Evolutionary conservation across 2,888 invertebrate species (phyloP), one percentile per base, ranked within the genome.

Genomic region (Rhorus exstirpatorius): DNA sequence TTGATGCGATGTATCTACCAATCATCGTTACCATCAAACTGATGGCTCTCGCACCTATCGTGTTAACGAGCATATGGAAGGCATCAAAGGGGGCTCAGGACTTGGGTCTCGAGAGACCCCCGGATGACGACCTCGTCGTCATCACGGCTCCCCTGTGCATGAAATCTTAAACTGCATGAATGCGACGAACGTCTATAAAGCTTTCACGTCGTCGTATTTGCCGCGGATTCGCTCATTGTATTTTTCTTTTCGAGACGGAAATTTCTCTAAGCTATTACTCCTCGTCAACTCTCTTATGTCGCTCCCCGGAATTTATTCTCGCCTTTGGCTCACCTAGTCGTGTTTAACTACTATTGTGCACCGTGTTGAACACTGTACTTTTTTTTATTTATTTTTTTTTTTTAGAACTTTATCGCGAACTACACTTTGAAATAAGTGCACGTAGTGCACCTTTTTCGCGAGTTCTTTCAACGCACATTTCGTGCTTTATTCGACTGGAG

Each of bases 51-150:
- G 3, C 35, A 21, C 60, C 41, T 71, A 10, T 49, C 49, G 46
- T 55, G 63, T 68, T 74, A 70, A 78, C 63, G 78, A 78, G 68
- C 72, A n/a, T n/a, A 65, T 17, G 72, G 21, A 46, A 53, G n/a
- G 12, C n/a, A 68, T 68, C 49, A 60, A 58, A 65, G 51, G 35
- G 46, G 35, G 67, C 19, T 35, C 21, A 31, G n/a, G n/a, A 53
- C 60, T 46, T 17, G 31, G 26, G 49, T 53, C 53, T 26, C 51
- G n/a, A 75, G 63, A 55, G 41, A n/a, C n/a, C n/a, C 19, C 63
- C 55, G 26, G 44, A 26, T 14, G 26, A 44, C 26, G 41, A 12
- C 24, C 6, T 24, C 49, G 14, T 63, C 17, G 63, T 63, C 51
- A 12, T 74, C 21, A 51, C 38, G 6, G 26, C 26, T 8, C 31